A percentile compares a stretch with the other conserved stretches of the same genome.
phyloP scores from a whole-genome alignment of 2,797 vertebrate species.

The Ceyx erithaca region DNA sequence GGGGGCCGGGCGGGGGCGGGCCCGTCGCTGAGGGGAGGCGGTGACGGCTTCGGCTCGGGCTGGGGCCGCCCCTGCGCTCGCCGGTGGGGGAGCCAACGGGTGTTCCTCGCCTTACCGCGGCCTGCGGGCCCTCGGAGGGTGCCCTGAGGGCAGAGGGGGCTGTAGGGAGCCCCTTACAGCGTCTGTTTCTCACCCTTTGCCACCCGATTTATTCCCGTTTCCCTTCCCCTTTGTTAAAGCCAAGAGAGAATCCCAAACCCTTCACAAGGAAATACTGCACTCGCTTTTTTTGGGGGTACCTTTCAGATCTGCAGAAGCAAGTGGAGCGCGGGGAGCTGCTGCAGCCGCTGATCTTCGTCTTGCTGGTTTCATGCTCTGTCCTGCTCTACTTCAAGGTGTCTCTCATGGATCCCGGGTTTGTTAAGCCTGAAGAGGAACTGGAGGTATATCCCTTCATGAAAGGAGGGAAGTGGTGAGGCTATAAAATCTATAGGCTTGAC shows the following conservation, averaged over 20 bases:
- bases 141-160: not conserved
- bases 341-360: constrained; percentile 84
- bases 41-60: accelerated
- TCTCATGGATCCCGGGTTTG: constrained; percentile 95
- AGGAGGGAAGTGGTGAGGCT: not conserved
- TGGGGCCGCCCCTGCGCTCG: not conserved
- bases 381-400: constrained; percentile 91
- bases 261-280: not conserved
- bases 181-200: not conserved
- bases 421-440: constrained; percentile 78
- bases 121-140: not conserved
- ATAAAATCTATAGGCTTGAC: not conserved
- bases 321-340: constrained; percentile 84
- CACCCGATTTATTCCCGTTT: not conserved
- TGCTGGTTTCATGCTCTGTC: constrained; percentile 87
- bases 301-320: constrained; percentile 80
- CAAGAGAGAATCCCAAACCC: not conserved
- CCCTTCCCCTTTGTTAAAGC: not conserved
- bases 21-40: not conserved
- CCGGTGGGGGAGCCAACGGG: accelerated
- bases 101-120: accelerated
- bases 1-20: not conserved
- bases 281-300: not conserved
- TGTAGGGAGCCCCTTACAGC: not conserved
- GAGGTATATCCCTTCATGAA: constrained; percentile 72